Evolutionary conservation across 2,888 invertebrate genomes (phyloP).

Genomic region (Hemistola chrysoprasaria): DNA sequence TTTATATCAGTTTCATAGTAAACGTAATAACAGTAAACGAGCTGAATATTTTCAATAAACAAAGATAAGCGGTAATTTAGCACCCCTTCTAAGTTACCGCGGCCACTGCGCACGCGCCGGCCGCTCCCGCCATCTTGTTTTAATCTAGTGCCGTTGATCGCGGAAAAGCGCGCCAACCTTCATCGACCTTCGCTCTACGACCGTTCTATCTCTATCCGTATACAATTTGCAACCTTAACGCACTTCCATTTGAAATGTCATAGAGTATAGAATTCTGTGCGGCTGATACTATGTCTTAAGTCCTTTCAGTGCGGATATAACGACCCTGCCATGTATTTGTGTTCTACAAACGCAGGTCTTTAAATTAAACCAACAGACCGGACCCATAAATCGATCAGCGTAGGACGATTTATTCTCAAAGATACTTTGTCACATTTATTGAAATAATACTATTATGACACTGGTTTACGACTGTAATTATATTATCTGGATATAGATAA

Average conservation of each 20-base stretch:
- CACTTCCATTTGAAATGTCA: conserved; percentile 7
- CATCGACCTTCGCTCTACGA: conserved; percentile 82
- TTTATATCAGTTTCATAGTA: conserved; percentile 15
- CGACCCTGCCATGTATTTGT: conserved; percentile 60
- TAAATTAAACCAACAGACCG: conserved; percentile 65
- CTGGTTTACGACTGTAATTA: conserved; percentile 38
- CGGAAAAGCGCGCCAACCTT: conserved; percentile 82
- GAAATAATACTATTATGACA: conserved; percentile 45
- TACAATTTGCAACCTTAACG: conserved; percentile 35
- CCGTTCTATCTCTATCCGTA: conserved; percentile 56
- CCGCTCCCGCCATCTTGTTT: conserved; percentile 78
- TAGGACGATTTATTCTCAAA: conserved; percentile 57
- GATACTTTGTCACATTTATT: conserved; percentile 67
- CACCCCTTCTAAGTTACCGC: conserved; percentile 52
- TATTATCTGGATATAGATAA: conserved; percentile 35
- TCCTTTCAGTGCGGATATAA: conserved; percentile 29
- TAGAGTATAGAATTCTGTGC: conserved; percentile 33
- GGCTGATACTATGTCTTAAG: conserved; percentile 21
- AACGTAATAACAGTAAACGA: conserved; percentile 21
- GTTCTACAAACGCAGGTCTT: conserved; percentile 59
- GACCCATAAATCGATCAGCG: conserved; percentile 64
- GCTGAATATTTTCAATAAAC: conserved; percentile 29
- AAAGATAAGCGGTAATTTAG: conserved; percentile 61
- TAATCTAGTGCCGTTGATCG: conserved; percentile 80
- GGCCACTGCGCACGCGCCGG: conserved; percentile 76